phyloP scores from a whole-genome alignment of 2,113 vertebrate genomes.

The Pan paniscus region DNA sequence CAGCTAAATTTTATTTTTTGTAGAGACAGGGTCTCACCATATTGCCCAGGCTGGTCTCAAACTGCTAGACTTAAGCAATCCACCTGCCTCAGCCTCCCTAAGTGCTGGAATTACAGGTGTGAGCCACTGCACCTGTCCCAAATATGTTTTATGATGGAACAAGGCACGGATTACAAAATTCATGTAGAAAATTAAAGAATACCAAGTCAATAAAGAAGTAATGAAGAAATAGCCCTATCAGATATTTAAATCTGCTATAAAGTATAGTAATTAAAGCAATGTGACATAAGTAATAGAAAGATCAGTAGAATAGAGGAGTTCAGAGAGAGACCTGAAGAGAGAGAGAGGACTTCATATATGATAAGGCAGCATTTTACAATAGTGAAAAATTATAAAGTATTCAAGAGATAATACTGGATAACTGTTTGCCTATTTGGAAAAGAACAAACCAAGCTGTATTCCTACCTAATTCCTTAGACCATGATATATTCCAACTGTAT shows the following conservation, averaged over 20 bases:
- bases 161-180: neutral
- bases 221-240: neutral
- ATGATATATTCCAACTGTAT: neutral
- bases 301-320: neutral
- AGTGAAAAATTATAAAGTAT: neutral
- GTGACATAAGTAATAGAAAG: neutral
- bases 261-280: neutral
- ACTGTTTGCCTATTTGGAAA: neutral
- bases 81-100: no score
- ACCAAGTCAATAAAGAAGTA: neutral
- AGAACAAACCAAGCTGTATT: neutral
- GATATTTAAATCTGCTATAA: neutral
- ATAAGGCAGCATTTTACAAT: neutral
- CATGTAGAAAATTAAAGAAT: neutral
- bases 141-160: neutral
- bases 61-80: no score
- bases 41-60: no score
- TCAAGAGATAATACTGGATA: neutral
- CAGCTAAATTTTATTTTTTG: no score
- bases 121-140: neutral
- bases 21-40: no score
- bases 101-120: no score
- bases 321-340: neutral
- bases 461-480: neutral
- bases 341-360: neutral